Base-by-base conservation (phyloP, 2,113 vertebrate species). In the Egretta garzetta region DNA sequence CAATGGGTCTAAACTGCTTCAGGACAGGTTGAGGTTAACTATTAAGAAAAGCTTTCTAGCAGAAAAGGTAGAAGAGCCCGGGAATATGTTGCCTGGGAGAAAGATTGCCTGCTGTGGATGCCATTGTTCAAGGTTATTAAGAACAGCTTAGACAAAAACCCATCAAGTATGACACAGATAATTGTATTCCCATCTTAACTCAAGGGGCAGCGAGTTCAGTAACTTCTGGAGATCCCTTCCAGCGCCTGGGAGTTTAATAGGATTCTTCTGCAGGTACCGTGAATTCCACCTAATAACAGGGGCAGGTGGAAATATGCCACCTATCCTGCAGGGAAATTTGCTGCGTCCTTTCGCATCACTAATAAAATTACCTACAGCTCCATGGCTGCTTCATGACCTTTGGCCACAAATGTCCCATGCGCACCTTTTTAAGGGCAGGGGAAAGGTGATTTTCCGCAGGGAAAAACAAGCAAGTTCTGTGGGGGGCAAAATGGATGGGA, bases 111-210 rank as follows among this genome's bases (percentile, higher is more conserved):
- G 32, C 80, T 94, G 77, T 14, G 7, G 37, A 19, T 70, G 72
- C 41, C 5, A 0, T 55, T 85, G 33, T 72, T 95, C 43, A 52
- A 80, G 59, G 64, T 30, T 6, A 18, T 85, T 85, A 68, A 52
- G 39, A 82, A 59, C 35, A 84, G 45, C 72, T 89, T 71, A 77
- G 68, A 89, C 77, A 79, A 89, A 96, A 87, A 8, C 47, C n/a
- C 73, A 49, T 56, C 70, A 47, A 37, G 32, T 56, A 50, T 50
- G 74, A 92, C 3, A 4, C 30, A 71, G 85, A 37, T 56, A 92
- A 86, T 86, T 52, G 27, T 63, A 64, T 90, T 96, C 55, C 63
- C 8, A 0, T 49, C 59, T 45, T 77, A 35, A 86, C 2, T 4
- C 56, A 27, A 74, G 35, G 81, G 70, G 17, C 70, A 90, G 47